Evolutionary conservation across 2,888 invertebrate species (phyloP), one percentile per base, ranked within the genome.

Genomic region (Trissonchulus latispiculum): DNA sequence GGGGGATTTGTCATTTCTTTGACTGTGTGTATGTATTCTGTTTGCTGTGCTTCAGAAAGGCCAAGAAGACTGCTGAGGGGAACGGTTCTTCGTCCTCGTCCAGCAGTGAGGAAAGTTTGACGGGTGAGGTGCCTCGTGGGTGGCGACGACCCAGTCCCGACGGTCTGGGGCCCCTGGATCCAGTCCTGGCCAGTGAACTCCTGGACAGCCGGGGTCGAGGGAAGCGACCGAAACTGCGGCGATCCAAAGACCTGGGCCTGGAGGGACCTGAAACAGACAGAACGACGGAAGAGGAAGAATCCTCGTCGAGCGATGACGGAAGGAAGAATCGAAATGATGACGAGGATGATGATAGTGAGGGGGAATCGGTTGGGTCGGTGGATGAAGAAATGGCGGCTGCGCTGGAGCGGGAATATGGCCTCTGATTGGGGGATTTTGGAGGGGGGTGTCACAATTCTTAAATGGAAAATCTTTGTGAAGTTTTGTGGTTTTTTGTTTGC

Each of bases 351-450:
- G 67, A 32, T 35, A 36, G 36, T n/a, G 64, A 66, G 1, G 61
- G 15, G 36, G 61, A 66, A 23, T 73, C 73, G 29, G 33, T 71
- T 3, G 73, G 73, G n/a, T 73, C 73, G 2, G 73, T 71, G 15
- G 73, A 73, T 72, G 73, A 72, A 1, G 73, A 73, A 59, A 71
- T 73, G 70, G 35, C 36, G 1, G 62, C 32, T 18, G 73, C 73
- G 15, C n/a, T 73, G 36, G 74, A 73, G 37, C 23, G 59, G 61
- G 73, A 67, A 32, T 37, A 74, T 69, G 71, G 48, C 8, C 48
- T 48, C 23, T 48, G 48, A 48, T n/a, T n/a, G n/a, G n/a, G n/a
- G n/a, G n/a, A n/a, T n/a, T n/a, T n/a, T n/a, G n/a, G n/a, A n/a
- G n/a, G n/a, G n/a, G n/a, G n/a, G n/a, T n/a, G n/a, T n/a, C n/a